Base-by-base conservation (phyloP, 2,113 vertebrate genomes). In the Bubalus kerabau region DNA sequence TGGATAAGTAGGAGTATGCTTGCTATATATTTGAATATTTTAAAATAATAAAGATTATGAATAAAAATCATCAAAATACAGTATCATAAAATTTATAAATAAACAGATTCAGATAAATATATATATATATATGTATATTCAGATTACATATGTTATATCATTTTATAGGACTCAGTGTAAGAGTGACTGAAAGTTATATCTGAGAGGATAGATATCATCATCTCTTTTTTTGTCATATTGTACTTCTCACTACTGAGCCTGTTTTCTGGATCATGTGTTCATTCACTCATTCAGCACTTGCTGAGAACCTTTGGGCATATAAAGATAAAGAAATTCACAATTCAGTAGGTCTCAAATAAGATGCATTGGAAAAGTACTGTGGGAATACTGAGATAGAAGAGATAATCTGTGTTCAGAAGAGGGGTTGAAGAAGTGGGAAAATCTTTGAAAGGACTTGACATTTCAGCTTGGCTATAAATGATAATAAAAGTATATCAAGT, bases 51-150 rank as follows among this genome's bases (percentile, higher is more conserved):
- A 97, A 86, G 23, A 48, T 91, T 82, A 52, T 87, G 16, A 93
- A 76, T 95, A 43, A 95, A 82, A 97, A 96, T 95, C 12, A 87
- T 94, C n/a, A 94, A 87, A 91, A 80, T 60, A 21, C 7, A 50
- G 91, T 23, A 74, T 67, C 48, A 56, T 90, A 90, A 50, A 32
- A 64, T 83, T 71, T 83, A 50, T 60, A 50, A 57, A 52, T 76
- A 62, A 28, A 85, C 26, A 52, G 52, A 56, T 91, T 57, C 17
- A 43, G n/a, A n/a, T 62, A 48, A 48, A 48, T 13, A 62, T 62
- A 85, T 84, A 62, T 62, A 85, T 84, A 84, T 30, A 46, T 59
- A 52, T 60, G 5, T 80, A 28, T 74, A 46, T 88, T 36, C 46
- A 60, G 76, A 86, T 78, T 89, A 56, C 57, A 15, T 24, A 54